Conservation (phyloP, 37 sponge, comb jelly and placozoan genomes). For the Geodia barretti region DNA sequence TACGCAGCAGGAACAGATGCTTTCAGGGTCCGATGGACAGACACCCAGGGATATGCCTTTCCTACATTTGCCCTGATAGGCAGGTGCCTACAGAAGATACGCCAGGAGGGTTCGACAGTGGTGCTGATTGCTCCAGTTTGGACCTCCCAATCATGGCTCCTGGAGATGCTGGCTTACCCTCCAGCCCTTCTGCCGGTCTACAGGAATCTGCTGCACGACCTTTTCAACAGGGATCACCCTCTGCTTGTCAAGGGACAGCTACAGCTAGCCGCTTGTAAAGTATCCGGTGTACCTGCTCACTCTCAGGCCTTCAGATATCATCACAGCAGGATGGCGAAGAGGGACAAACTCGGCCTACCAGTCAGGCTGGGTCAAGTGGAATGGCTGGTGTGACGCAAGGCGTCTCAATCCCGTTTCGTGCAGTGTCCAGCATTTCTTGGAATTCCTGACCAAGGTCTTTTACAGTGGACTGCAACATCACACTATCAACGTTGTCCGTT, state of each 20-base stretch:
- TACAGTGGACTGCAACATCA: slow-evolving; percentile 2
- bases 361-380: neutral
- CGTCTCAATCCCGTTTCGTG: slow-evolving; percentile 41
- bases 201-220: neutral
- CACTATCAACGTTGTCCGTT: neutral
- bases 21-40: slow-evolving; percentile 19
- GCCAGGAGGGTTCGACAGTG: slow-evolving; percentile 6
- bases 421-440: slow-evolving; percentile 5
- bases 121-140: neutral
- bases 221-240: neutral
- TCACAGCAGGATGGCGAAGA: slow-evolving; percentile 15
- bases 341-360: slow-evolving; percentile 13
- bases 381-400: neutral
- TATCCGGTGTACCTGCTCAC: slow-evolving; percentile 18
- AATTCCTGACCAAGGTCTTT: slow-evolving; percentile 33
- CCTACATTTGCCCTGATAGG: slow-evolving; percentile 23
- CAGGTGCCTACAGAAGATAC: slow-evolving; percentile 3
- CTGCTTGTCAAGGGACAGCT: slow-evolving; percentile 4
- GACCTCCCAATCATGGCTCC: neutral
- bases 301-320: neutral
- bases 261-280: slow-evolving; percentile 26
- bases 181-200: neutral
- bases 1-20: slow-evolving; percentile 8
- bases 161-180: neutral
- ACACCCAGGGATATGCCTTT: slow-evolving; percentile 10